phyloP scores from a whole-genome alignment of 2,888 invertebrate genomes.

The Halocaridina rubra region DNA sequence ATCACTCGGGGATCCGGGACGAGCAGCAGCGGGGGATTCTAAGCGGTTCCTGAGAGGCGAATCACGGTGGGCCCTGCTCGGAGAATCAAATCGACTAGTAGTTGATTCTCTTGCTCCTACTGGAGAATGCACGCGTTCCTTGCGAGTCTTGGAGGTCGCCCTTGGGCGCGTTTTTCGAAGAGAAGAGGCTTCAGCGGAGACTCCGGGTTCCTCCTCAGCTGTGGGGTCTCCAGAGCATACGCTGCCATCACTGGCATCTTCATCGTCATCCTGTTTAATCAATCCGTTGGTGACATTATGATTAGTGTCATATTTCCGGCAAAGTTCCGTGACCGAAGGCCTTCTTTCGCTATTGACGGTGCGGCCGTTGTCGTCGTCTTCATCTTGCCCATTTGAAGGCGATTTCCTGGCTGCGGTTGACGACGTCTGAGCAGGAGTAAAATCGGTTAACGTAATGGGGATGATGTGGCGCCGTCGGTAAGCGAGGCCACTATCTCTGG shows the following conservation, averaged over 20 bases:
- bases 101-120: background rate
- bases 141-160: background rate
- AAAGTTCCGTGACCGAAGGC: slow-evolving; percentile 50
- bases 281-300: slow-evolving; percentile 47
- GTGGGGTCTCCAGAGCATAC: slow-evolving; percentile 17
- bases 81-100: slow-evolving; percentile 20
- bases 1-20: background rate
- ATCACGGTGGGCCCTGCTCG: slow-evolving; percentile 18
- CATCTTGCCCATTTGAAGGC: background rate
- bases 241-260: slow-evolving; percentile 34
- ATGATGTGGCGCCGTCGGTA: background rate
- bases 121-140: slow-evolving; percentile 27
- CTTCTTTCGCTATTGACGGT: slow-evolving; percentile 23
- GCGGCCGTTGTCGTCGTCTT: slow-evolving; percentile 16
- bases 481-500: background rate
- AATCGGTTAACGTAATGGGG: background rate
- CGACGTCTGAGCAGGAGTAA: background rate
- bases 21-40: background rate
- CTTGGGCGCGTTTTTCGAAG: background rate
- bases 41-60: slow-evolving; percentile 21
- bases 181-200: background rate
- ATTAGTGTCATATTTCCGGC: slow-evolving; percentile 56
- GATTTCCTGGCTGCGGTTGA: slow-evolving; percentile 28
- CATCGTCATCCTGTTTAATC: slow-evolving; percentile 39
- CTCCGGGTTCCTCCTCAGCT: background rate